Conservation (phyloP, 2,797 vertebrate species). For the Antrozous pallidus region DNA sequence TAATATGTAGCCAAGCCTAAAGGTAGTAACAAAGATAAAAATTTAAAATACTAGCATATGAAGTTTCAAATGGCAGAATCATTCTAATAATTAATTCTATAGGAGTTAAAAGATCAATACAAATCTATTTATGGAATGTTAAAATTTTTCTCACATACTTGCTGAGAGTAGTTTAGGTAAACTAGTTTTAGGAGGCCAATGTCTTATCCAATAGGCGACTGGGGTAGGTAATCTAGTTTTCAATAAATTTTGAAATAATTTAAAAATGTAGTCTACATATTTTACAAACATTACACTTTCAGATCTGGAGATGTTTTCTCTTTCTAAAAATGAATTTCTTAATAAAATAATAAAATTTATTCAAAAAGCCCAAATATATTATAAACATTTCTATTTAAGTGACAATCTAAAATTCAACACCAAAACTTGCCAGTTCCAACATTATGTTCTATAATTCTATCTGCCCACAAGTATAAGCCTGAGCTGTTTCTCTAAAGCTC, state of each 20-base stretch:
- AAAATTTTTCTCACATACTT: conserved; percentile 44
- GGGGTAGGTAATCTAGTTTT: conserved; percentile 52
- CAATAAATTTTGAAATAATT: conserved; percentile 1
- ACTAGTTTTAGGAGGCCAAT: conserved; percentile 51
- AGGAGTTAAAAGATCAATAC: conserved; percentile 31
- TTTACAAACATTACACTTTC: not conserved
- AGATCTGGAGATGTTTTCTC: not conserved
- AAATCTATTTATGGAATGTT: conserved; percentile 42
- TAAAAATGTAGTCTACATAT: not conserved
- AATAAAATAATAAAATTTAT: not conserved
- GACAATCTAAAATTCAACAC: not conserved
- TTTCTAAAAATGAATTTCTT: not conserved
- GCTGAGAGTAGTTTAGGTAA: not conserved
- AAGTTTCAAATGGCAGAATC: not conserved
- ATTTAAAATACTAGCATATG: not conserved
- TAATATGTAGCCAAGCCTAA: not conserved
- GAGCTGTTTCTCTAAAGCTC: not conserved
- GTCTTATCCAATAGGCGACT: too few species aligned
- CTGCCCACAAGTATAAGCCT: not conserved
- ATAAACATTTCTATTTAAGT: conserved; percentile 4
- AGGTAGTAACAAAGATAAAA: not conserved
- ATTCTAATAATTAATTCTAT: not conserved
- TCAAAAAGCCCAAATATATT: not conserved
- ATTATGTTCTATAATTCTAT: not conserved
- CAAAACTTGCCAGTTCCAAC: not conserved